Percentiles rank a stretch among this genome's conserved stretches.
Evolutionary conservation across 2,113 vertebrate species (phyloP).

Genomic region (Plestiodon gilberti): DNA sequence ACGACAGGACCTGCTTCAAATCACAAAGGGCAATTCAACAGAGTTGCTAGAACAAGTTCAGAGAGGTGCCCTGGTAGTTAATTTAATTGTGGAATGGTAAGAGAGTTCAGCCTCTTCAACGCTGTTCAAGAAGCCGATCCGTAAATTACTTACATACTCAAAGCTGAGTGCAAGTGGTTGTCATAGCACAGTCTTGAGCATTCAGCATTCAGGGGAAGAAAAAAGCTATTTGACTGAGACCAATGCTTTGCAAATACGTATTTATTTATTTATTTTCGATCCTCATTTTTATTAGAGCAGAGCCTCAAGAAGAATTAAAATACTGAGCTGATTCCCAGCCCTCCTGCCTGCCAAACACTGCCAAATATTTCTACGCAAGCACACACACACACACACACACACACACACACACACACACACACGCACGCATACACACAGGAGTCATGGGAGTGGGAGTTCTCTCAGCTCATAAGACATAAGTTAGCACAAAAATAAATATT

Average conservation of each 20-base stretch:
- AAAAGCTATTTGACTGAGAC: conserved; percentile 25
- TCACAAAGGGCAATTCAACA: conserved; percentile 3
- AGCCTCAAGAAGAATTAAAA: conserved; percentile 34
- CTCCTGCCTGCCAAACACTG: not conserved
- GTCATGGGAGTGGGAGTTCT: not conserved
- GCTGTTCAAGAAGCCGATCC: not conserved
- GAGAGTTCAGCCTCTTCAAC: conserved; percentile 30
- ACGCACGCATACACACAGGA: not conserved
- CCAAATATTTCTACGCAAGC: no score
- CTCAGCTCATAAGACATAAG: not conserved
- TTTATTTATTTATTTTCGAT: not conserved
- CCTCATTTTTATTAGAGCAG: not conserved
- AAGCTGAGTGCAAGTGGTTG: conserved; percentile 22
- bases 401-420: no score
- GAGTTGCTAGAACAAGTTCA: not conserved
- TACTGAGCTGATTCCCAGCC: not conserved
- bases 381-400: no score
- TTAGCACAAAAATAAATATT: not conserved
- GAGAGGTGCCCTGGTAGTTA: conserved; percentile 22
- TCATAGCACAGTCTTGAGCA: not conserved
- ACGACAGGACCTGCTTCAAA: not conserved
- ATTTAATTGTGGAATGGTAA: conserved; percentile 39
- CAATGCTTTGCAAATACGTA: conserved; percentile 32
- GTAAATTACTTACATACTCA: not conserved
- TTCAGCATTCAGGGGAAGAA: not conserved